A percentile compares a stretch with the other conserved stretches of the same genome.
phyloP scores from a whole-genome alignment of 2,888 invertebrate species.

The Tiphia femorata region DNA sequence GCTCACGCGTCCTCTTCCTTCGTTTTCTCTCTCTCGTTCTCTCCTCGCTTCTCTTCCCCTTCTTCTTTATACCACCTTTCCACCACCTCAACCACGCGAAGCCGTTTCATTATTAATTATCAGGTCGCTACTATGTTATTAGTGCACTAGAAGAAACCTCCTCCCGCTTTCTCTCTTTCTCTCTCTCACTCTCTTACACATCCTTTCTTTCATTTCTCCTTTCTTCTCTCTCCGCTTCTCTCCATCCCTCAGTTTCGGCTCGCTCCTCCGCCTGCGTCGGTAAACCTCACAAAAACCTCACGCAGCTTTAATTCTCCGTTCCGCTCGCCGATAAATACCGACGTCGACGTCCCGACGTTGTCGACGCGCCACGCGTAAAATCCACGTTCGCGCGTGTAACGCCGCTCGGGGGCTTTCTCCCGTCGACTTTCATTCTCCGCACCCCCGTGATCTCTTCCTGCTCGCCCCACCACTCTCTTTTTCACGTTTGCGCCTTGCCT shows the following conservation, averaged over 20 bases:
- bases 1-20: slow-evolving; percentile 22
- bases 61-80: background rate
- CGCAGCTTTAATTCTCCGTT: no score
- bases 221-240: background rate
- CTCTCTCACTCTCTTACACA: background rate
- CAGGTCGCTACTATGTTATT: slow-evolving; percentile 65
- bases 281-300: no score
- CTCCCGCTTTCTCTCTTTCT: slow-evolving; percentile 18
- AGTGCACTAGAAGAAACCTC: slow-evolving; percentile 67
- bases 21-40: background rate
- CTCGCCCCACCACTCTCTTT: no score
- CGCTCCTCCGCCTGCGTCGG: background rate
- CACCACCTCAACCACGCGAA: no score
- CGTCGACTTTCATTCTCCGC: no score
- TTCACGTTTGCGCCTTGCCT: no score
- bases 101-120: slow-evolving; percentile 64
- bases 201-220: background rate
- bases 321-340: no score
- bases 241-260: background rate
- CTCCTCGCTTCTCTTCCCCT: background rate
- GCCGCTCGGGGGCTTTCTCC: slow-evolving; percentile 44
- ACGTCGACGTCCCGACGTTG: no score
- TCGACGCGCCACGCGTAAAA: no score
- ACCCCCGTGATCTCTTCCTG: no score
- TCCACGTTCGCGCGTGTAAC: slow-evolving; percentile 29